Evolutionary conservation across 2,113 vertebrate genomes (phyloP), one percentile per base, ranked within the genome.

Genomic region (Ardeotis arabs): DNA sequence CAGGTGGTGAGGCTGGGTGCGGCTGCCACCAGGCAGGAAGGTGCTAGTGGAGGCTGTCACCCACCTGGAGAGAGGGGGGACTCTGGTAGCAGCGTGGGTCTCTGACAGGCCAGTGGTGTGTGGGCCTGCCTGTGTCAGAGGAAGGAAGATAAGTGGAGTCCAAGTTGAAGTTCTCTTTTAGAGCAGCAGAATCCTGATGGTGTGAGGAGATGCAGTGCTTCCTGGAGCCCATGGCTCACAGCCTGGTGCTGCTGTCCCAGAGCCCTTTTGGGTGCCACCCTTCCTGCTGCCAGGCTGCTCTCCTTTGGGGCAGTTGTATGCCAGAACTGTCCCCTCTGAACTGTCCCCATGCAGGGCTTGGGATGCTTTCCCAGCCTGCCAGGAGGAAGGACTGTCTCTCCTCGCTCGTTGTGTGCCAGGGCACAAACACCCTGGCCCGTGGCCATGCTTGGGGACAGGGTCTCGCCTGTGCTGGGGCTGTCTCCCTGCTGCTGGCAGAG

Each of bases 321-420:
- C 11, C 20, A 41, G 39, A 50, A 22, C 41, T 0, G 2, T 28
- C 28, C 11, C 9, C 9, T 50, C 37, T 4, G 23, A 4, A 1
- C 47, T 25, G 14, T 15, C 31, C 25, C 0, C 0, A 9, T 37
- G 25, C 0, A 2, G 66, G 31, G 45, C 31, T 45, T 5, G 75
- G 67, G 75, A 56, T 81, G 90, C 44, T 44, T 29, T 87, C 53
- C 14, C 10, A 35, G 66, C 21, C 25, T 53, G 44, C 35, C 23
- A 0, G 37, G 29, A 28, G 27, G 4, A 44, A 82, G 44, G n/a
- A 23, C 24, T 12, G 47, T 7, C 5, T 27, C 31, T 31, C 18
- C 19, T 6, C 0, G 3, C 53, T 45, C 44, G 47, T 8, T 33
- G 25, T 44, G 64, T 3, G 4, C 50, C 12, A 22, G 31, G 82